phyloP scores from a whole-genome alignment of 2,888 invertebrate genomes.

The Tinea pellionella region DNA sequence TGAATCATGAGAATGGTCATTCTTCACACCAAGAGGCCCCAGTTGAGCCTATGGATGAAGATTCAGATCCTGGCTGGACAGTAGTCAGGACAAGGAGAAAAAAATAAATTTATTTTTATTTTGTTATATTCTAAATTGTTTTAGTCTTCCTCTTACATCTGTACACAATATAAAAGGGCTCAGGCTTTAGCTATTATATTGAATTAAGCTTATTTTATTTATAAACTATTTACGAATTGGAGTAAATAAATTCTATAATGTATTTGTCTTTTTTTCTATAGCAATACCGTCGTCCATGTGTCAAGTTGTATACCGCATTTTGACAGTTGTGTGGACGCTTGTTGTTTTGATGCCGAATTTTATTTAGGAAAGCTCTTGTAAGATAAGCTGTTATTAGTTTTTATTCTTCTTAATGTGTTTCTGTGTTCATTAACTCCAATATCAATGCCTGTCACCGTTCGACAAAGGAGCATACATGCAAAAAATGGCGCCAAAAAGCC shows the following conservation, averaged over 20 bases:
- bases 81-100: slow-evolving; percentile 67
- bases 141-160: no score
- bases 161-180: neutral
- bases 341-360: neutral
- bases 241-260: no score
- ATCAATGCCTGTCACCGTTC: slow-evolving; percentile 51
- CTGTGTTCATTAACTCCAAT: neutral
- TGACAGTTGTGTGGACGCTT: neutral
- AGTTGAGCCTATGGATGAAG: slow-evolving; percentile 52
- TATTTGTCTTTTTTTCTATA: no score
- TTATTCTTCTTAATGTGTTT: neutral
- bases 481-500: slow-evolving; percentile 55
- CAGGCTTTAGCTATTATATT: no score
- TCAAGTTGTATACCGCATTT: neutral
- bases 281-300: no score
- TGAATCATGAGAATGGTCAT: slow-evolving; percentile 21
- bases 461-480: slow-evolving; percentile 56
- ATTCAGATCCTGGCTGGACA: slow-evolving; percentile 76
- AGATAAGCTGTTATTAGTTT: neutral
- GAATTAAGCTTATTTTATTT: no score
- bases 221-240: no score
- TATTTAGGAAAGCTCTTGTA: neutral
- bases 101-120: slow-evolving; percentile 37
- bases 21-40: slow-evolving; percentile 26
- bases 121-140: neutral